Conservation (phyloP, 2,113 vertebrate species). For the Phaetusa simplex region DNA sequence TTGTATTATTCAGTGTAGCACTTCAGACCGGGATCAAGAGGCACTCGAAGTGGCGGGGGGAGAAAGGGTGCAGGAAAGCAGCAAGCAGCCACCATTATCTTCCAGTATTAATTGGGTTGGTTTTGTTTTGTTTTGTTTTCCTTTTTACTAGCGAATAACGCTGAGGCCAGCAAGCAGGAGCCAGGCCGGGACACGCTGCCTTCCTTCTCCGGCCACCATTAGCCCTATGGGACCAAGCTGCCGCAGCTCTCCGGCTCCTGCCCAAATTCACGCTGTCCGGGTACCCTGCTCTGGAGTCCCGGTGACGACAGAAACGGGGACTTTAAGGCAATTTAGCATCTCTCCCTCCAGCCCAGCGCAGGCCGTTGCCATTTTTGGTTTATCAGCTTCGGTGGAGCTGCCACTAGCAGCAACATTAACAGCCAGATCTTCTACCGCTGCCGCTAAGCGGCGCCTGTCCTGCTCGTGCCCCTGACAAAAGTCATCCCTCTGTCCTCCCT, state of each 20-base stretch:
- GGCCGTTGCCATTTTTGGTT: conserved; percentile 14
- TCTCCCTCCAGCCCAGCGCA: neutral
- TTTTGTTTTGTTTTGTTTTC: neutral
- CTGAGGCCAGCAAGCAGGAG: conserved; percentile 34
- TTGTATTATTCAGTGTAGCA: conserved; percentile 71
- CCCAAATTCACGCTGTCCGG: rapidly evolving
- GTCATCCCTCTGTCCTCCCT: neutral
- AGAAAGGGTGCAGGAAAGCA: conserved; percentile 48
- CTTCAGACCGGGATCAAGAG: conserved; percentile 69
- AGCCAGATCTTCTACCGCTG: neutral
- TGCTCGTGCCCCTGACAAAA: neutral
- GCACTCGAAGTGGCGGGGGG: conserved; percentile 62
- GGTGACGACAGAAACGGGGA: neutral
- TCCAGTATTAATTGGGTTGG: neutral
- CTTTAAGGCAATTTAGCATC: conserved; percentile 41
- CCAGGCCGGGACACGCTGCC: neutral
- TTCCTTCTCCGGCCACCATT: neutral
- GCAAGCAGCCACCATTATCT: conserved; percentile 47
- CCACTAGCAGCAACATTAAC: conserved; percentile 11
- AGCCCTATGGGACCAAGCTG: neutral
- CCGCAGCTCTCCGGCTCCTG: neutral
- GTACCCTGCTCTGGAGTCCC: neutral
- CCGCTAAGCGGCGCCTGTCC: neutral
- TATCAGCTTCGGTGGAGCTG: neutral
- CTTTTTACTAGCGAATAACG: neutral